Evolutionary conservation across 1,140 invertebrate species (phyloP), one percentile per base, ranked within the genome.

Genomic region (Drosophila setifemur): DNA sequence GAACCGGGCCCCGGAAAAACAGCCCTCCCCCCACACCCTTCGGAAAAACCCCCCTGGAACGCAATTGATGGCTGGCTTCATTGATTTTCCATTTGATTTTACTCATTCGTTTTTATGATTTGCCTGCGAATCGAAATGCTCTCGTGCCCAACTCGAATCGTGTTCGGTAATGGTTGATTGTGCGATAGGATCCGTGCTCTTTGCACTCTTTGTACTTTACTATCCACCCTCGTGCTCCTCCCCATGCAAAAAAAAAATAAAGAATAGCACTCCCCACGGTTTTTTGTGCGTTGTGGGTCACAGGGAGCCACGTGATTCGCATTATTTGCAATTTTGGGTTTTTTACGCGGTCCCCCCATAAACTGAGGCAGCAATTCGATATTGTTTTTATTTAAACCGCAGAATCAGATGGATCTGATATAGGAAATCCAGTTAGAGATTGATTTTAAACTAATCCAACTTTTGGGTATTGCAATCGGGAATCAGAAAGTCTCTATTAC

Each of bases 51-150:
- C 23, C 19, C 31, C 14, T 25, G 18, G 43, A 73, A 78, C 54
- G 61, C 74, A 66, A 67, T 86, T 86, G 79, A 86, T 83, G 79
- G 74, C 57, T 79, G 79, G 71, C 74, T 86, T 54, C 81, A 83
- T 83, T 83, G 79, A 83, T 83, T 83, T 83, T 83, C 79, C 74
- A 83, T 83, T 83, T 74, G 79, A 85, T 86, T 86, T 86, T 83
- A 86, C 82, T 71, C 79, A 83, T 83, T 83, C 82, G 81, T 86
- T 83, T 83, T 83, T 83, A 83, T 86, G 81, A 83, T 83, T 83
- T 83, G 81, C 81, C 79, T 79, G 79, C 79, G 77, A 85, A 86
- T 83, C 79, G 81, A 86, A 85, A 61, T 61, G 53, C 39, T 58
- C 57, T 74, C 73, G 82, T 66, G 60, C 81, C 77, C 79, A 85